phyloP scores from a whole-genome alignment of 2,113 vertebrate species.

The Sapajus apella region DNA sequence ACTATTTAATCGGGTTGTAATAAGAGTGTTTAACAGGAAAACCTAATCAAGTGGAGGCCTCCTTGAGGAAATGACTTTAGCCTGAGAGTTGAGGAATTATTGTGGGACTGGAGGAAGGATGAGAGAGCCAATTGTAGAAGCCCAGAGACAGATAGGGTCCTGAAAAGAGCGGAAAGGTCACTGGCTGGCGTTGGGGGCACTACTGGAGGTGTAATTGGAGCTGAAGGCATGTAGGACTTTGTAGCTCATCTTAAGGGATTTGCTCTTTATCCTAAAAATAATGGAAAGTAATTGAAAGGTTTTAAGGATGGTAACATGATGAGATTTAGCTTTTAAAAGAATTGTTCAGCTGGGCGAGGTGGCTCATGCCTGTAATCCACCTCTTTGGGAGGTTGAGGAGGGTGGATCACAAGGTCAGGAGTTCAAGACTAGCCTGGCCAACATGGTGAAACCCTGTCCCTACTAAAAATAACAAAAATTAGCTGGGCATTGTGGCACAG shows the following conservation, averaged over 20 bases:
- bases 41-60: not conserved
- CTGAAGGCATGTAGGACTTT: not conserved
- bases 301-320: not conserved
- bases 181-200: not conserved
- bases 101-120: not conserved
- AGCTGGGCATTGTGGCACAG: too few species aligned
- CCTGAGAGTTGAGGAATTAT: not conserved
- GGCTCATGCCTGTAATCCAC: too few species aligned
- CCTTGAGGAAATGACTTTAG: not conserved
- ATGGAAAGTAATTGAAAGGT: not conserved
- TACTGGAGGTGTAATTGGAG: not conserved
- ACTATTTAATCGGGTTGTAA: not conserved
- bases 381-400: too few species aligned
- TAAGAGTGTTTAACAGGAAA: not conserved
- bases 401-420: too few species aligned
- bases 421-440: too few species aligned
- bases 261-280: not conserved
- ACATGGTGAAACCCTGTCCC: too few species aligned
- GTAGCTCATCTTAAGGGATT: not conserved
- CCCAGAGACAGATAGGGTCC: not conserved
- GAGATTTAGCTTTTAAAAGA: not conserved
- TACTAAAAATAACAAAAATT: too few species aligned
- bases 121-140: not conserved
- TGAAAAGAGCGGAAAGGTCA: not conserved
- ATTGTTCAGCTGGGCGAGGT: too few species aligned